These are phyloP conservation scores for Calosoma granatense DNA, from an alignment of 1,140 invertebrate species.

Conservation along the genomic window DNA sequence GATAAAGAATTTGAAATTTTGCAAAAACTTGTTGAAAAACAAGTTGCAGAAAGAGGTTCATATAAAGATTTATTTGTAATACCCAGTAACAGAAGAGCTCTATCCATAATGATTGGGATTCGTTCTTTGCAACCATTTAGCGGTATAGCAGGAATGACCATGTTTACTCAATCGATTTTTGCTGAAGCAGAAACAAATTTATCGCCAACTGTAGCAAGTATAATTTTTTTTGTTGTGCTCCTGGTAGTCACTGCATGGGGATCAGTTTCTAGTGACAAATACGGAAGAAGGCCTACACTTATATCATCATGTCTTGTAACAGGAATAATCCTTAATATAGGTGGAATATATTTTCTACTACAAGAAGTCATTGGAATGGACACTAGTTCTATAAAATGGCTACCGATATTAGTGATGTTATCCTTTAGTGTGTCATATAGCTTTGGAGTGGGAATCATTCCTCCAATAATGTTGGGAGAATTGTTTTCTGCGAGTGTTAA, in stretches of 20 bases:
- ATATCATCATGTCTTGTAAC: background rate
- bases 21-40: slow-evolving; percentile 22
- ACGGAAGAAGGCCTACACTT: background rate
- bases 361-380: background rate
- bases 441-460: background rate
- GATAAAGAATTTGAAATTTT: slow-evolving; percentile 24
- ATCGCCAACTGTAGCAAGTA: slow-evolving; percentile 29
- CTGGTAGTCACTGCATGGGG: slow-evolving; percentile 50
- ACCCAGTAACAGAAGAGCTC: slow-evolving; percentile 22
- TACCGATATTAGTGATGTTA: background rate
- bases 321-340: background rate
- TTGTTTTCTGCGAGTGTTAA: too few species aligned
- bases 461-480: background rate
- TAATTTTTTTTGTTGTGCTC: slow-evolving; percentile 56
- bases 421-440: background rate
- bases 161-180: slow-evolving; percentile 66
- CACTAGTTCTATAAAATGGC: background rate
- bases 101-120: slow-evolving; percentile 21
- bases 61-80: slow-evolving; percentile 27
- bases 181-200: slow-evolving; percentile 41
- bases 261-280: slow-evolving; percentile 31
- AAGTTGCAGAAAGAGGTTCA: slow-evolving; percentile 26
- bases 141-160: slow-evolving; percentile 55
- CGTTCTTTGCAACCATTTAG: slow-evolving; percentile 22
- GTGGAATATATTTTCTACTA: background rate